phyloP scores from a whole-genome alignment of 2,888 invertebrate genomes.

The Caenorhabditis virilis region DNA sequence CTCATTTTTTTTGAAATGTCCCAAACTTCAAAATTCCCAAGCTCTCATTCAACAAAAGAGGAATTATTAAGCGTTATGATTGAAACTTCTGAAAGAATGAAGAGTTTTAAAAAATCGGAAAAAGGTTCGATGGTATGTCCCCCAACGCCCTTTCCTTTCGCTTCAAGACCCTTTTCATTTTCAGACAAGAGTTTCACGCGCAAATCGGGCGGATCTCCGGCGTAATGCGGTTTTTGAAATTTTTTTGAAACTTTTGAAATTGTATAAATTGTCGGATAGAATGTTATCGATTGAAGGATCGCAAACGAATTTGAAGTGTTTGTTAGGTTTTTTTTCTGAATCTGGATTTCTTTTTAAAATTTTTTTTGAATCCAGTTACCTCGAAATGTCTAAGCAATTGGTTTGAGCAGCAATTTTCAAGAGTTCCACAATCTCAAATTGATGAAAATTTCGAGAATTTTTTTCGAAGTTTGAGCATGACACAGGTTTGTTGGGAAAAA shows the following conservation, averaged over 20 bases:
- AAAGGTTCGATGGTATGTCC: conserved; percentile 4
- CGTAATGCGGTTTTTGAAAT: conserved; percentile 18
- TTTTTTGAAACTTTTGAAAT: conserved; percentile 11
- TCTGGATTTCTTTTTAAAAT: background rate
- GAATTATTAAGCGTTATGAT: conserved; percentile 14
- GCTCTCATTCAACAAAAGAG: conserved; percentile 24
- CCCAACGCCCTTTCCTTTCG: background rate
- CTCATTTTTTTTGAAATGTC: background rate
- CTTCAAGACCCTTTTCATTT: conserved; percentile 4
- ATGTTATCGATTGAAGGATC: conserved; percentile 27
- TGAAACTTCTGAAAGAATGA: conserved; percentile 3
- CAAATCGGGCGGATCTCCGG: background rate
- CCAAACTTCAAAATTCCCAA: background rate
- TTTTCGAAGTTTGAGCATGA: background rate
- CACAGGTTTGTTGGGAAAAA: background rate
- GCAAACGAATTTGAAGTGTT: conserved; percentile 26
- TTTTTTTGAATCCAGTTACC: conserved; percentile 10
- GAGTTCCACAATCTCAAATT: conserved; percentile 4
- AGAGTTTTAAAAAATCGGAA: conserved; percentile 6
- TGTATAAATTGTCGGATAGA: conserved; percentile 19
- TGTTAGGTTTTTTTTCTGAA: conserved; percentile 21
- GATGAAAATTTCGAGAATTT: conserved; percentile 9
- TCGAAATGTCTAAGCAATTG: conserved; percentile 13
- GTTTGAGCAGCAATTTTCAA: conserved; percentile 8
- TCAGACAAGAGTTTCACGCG: conserved; percentile 1